Conservation (phyloP, 2,797 vertebrate species). For the Melanotaenia maccullochi region DNA sequence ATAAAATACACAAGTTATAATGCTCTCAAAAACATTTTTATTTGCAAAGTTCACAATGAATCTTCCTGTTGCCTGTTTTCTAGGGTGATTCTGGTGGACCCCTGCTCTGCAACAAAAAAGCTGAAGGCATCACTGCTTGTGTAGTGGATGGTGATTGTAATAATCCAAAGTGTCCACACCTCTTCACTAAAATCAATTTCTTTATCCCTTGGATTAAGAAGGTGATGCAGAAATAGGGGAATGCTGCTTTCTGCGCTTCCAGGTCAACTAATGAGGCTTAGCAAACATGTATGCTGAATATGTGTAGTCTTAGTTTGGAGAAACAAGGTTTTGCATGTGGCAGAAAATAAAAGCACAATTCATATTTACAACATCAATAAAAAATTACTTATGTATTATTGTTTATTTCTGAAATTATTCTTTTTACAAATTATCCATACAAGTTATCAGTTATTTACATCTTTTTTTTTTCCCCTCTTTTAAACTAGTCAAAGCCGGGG, state of each 20-base stretch:
- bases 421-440: background rate
- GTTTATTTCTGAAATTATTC: slow-evolving; percentile 1
- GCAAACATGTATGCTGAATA: background rate
- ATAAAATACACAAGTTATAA: background rate
- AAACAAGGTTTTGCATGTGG: background rate
- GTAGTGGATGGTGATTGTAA: fast-evolving
- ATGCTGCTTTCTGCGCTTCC: background rate
- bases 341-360: background rate
- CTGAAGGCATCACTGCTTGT: slow-evolving; percentile 65
- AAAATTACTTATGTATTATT: background rate
- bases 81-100: slow-evolving; percentile 84
- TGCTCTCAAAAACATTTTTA: background rate
- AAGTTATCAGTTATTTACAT: background rate
- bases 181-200: slow-evolving; percentile 68
- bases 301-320: too few relatives aligned
- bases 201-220: slow-evolving; percentile 77
- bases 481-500: background rate
- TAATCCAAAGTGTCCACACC: slow-evolving; percentile 53
- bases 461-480: background rate
- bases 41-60: background rate
- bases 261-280: background rate
- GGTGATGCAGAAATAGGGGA: slow-evolving; percentile 5
- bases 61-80: slow-evolving; percentile 11
- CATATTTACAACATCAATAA: slow-evolving; percentile 2
- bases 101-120: slow-evolving; percentile 70